These are phyloP conservation scores for Leptinotarsa undecemlineata DNA, from an alignment of 1,140 invertebrate species.

Conservation along the genomic window DNA sequence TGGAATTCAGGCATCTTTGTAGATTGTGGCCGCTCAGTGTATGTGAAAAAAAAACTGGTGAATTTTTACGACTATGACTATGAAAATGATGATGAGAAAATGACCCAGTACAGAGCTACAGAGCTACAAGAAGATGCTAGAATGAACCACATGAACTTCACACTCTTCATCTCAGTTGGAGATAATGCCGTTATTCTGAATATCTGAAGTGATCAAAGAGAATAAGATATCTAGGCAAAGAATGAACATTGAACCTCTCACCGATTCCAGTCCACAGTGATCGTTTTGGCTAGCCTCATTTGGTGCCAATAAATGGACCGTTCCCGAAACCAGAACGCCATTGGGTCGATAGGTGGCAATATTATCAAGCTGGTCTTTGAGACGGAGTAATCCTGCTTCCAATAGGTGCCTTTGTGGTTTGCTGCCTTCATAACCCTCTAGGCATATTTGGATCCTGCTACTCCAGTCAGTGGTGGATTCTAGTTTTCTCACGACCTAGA, in stretches of 20 bases:
- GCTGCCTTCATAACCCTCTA: conserved; percentile 37
- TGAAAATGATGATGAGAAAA: no score
- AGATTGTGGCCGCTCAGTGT: no score
- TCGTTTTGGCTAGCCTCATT: conserved; percentile 50
- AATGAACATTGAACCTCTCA: conserved; percentile 29
- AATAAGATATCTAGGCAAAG: no score
- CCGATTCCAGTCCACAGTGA: conserved; percentile 47
- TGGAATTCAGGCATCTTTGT: no score
- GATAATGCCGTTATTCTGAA: no score
- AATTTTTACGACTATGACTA: no score
- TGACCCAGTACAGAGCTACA: no score
- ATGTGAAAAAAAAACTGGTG: no score
- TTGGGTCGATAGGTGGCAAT: conserved; percentile 37
- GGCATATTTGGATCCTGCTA: conserved; percentile 32
- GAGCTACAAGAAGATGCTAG: no score
- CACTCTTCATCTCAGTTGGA: no score
- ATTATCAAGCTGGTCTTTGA: conserved; percentile 41
- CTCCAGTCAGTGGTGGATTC: conserved; percentile 35
- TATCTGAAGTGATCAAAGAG: no score
- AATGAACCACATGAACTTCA: no score
- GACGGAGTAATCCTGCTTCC: conserved; percentile 36
- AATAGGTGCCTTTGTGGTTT: conserved; percentile 35
- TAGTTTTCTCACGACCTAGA: conserved; percentile 41
- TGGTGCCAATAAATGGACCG: conserved; percentile 46
- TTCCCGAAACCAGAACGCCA: conserved; percentile 41